phyloP scores from a whole-genome alignment of 2,113 vertebrate genomes.

The Channa maculata region DNA sequence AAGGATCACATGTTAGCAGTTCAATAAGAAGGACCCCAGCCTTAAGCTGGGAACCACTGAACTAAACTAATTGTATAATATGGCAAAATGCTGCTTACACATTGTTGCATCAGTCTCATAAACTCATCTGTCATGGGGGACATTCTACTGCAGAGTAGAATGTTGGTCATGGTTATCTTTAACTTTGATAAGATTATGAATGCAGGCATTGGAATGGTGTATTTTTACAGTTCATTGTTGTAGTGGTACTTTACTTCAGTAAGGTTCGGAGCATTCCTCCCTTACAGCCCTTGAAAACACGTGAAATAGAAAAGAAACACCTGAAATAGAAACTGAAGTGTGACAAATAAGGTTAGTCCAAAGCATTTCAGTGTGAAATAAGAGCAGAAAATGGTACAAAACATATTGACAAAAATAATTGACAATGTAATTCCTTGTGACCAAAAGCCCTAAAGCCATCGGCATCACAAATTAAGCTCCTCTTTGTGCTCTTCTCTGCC shows the following conservation, averaged over 20 bases:
- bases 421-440: conserved; percentile 66
- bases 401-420: conserved; percentile 63
- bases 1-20: too few relatives aligned
- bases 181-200: background rate
- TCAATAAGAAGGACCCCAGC: background rate
- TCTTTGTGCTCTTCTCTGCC: conserved; percentile 72
- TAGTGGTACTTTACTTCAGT: background rate
- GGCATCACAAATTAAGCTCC: conserved; percentile 69
- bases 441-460: conserved; percentile 31
- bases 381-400: conserved; percentile 11
- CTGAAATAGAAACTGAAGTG: background rate
- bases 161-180: background rate
- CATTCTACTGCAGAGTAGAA: background rate
- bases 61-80: background rate
- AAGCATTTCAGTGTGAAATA: conserved; percentile 2
- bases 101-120: background rate
- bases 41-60: background rate
- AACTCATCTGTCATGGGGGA: background rate
- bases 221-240: background rate
- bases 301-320: background rate
- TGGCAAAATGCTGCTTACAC: background rate
- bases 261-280: background rate
- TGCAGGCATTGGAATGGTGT: background rate
- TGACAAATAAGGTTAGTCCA: background rate
- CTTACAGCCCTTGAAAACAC: background rate